Base-by-base conservation (phyloP, 2,797 vertebrate genomes). In the Rousettus madagascariensis region DNA sequence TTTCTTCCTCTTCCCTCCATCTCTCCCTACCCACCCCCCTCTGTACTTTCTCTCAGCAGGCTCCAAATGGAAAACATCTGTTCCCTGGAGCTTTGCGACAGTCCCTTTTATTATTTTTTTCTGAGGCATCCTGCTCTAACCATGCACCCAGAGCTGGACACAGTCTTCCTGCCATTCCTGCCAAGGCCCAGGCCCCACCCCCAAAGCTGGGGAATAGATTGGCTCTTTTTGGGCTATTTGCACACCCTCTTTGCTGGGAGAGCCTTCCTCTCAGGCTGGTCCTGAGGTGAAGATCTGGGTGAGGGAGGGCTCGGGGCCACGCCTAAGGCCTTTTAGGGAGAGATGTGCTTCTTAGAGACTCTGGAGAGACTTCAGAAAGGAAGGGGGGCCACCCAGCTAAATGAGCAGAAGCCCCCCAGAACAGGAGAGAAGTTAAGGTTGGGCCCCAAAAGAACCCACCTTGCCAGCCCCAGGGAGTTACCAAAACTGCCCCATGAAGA, bases 21-120 rank as follows among this genome's bases (percentile, higher is more conserved):
- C 75, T 63, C 71, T 84, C 71, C 30, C 57, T 15, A 33, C 85
- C 53, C 63, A 0, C 59, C 91, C 43, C n/a, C 8, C 74, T 38
- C 95, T 93, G 74, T 6, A 91, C 79, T 84, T 66, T 82, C 87
- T 85, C 95, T 85, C 38, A 0, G 59, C 86, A 91, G 91, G 46
- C 86, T 93, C 75, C 97, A 98, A 96, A 98, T 98, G 98, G 98
- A 98, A 98, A 98, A 98, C 98, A 98, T 98, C 97, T 98, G 98
- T 92, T 98, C 97, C 98, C 96, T 87, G 2, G 86, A 97, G 97
- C 96, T 97, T 96, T 95, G 90, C 65, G 72, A 90, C 86, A 87
- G 77, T 84, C 63, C 65, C 92, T 95, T 95, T 84, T 83, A 84
- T 92, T 92, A 55, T 71, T 93, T 77, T 88, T 88, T 95, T 92